Evolutionary conservation across 2,797 vertebrate species (phyloP).

Genomic region (Oreortyx pictus): DNA sequence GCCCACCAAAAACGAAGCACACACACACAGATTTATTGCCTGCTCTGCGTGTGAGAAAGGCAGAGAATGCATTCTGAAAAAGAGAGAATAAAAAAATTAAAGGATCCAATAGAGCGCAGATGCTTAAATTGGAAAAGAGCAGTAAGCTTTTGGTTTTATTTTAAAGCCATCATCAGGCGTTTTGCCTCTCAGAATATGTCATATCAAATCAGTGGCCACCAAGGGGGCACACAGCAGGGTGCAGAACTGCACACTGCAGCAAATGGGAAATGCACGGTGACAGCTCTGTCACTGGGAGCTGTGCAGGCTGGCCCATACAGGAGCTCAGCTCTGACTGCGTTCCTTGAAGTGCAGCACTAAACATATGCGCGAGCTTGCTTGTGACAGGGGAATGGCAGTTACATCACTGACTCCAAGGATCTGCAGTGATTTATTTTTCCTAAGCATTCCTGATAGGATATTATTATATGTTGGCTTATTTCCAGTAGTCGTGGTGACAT

Average conservation of each 20-base stretch:
- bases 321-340: conserved; percentile 32
- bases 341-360: conserved; percentile 64
- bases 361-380: conserved; percentile 65
- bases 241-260: conserved; percentile 14
- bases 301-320: not conserved
- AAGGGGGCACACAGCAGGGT: conserved; percentile 21
- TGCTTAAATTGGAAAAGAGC: conserved; percentile 57
- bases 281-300: conserved; percentile 41
- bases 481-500: conserved; percentile 59
- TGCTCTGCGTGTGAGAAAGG: conserved; percentile 47
- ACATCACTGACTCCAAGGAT: conserved; percentile 48
- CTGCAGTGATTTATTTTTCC: conserved; percentile 68
- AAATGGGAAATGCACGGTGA: conserved; percentile 15
- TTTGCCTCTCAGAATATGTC: conserved; percentile 55
- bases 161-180: conserved; percentile 52
- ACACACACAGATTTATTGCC: conserved; percentile 69
- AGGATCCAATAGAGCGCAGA: not conserved
- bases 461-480: conserved; percentile 63
- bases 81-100: conserved; percentile 66
- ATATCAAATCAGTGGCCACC: conserved; percentile 39
- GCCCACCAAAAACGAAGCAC: conserved; percentile 66
- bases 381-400: conserved; percentile 61
- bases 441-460: conserved; percentile 67
- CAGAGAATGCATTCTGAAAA: conserved; percentile 57
- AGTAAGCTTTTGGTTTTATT: conserved; percentile 39